These are phyloP conservation scores for Hippocampus barbouri DNA, from an alignment of 2,113 vertebrate genomes.

Conservation along the genomic window DNA sequence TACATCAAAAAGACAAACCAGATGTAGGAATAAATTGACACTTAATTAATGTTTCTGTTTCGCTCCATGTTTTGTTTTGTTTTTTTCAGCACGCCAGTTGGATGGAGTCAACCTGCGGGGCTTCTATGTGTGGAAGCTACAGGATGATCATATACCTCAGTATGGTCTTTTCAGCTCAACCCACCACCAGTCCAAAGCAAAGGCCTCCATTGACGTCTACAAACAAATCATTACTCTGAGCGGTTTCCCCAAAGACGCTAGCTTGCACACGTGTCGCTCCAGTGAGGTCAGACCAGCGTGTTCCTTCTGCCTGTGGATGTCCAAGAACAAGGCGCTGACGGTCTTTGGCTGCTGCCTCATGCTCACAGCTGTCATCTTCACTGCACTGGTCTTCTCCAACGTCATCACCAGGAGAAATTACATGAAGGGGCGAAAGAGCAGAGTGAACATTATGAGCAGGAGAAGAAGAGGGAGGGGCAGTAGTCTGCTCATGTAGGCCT, in stretches of 20 bases:
- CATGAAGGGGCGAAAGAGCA: slow-evolving; percentile 20
- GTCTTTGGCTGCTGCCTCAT: slow-evolving; percentile 83
- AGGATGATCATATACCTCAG: slow-evolving; percentile 75
- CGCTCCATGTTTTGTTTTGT: slow-evolving; percentile 10
- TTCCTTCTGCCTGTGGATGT: slow-evolving; percentile 68
- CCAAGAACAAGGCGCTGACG: slow-evolving; percentile 78
- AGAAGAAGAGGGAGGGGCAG: slow-evolving; percentile 20
- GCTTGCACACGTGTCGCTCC: slow-evolving; percentile 42
- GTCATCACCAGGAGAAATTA: slow-evolving; percentile 70
- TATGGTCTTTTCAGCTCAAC: slow-evolving; percentile 85
- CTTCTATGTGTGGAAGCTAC: slow-evolving; percentile 88
- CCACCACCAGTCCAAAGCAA: slow-evolving; percentile 77
- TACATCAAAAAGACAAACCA: neutral
- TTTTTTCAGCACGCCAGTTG: slow-evolving; percentile 75
- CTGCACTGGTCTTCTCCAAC: slow-evolving; percentile 65
- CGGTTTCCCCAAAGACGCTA: slow-evolving; percentile 70
- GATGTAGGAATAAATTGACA: neutral
- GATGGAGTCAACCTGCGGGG: slow-evolving; percentile 86
- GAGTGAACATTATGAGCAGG: slow-evolving; percentile 18
- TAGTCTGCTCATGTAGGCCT: slow-evolving; percentile 23
- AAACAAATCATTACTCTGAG: slow-evolving; percentile 74
- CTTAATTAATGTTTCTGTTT: neutral
- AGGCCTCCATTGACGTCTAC: slow-evolving; percentile 80
- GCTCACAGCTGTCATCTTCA: slow-evolving; percentile 71
- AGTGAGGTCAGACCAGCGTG: slow-evolving; percentile 53